Evolutionary conservation across 1,140 invertebrate genomes (phyloP), one percentile per base, ranked within the genome.

Genomic region (Cardiocondyla obscurior): DNA sequence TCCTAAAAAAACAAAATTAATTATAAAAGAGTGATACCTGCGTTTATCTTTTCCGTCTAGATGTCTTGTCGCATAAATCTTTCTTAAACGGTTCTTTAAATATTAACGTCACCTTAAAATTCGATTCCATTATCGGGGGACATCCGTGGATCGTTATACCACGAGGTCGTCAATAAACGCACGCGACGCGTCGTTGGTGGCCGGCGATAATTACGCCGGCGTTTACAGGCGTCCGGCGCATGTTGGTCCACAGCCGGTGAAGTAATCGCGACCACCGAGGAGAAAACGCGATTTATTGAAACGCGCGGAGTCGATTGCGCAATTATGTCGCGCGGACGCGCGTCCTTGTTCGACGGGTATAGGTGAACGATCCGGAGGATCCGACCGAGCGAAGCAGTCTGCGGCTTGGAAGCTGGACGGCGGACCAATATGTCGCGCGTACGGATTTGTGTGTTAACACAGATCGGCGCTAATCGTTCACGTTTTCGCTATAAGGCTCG

Each of bases 401-500:
- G 39, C 3, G 22, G 22, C 33, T 28, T 33, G n/a, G n/a, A 67
- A 51, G 49, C 22, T 4, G 30, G 36, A 39, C 7, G 36, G 0
- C 7, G 10, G 10, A 14, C 12, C 69, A 60, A 69, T 28, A 64
- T 87, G 82, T 76, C 82, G 39, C 74, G 44, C n/a, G 30, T 22
- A 67, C 51, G 85, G 70, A 58, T 86, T 57, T 49, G 58, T 58
- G 73, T 91, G 90, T 91, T 91, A 92, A 93, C 91, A 93, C 88
- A 91, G 89, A 90, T 91, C 87, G 87, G 84, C 90, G 87, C 93
- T 94, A 94, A 94, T 94, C 93, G 93, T 94, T 93, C 92, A 94
- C 93, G 92, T 94, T 94, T 94, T 94, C 89, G 92, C 92, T 91
- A 94, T 94, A 94, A 94, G 89, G 85, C 81, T 88, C 88, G 92